Evolutionary conservation across 2,797 vertebrate species (phyloP).

Genomic region (Eulemur mongoz): DNA sequence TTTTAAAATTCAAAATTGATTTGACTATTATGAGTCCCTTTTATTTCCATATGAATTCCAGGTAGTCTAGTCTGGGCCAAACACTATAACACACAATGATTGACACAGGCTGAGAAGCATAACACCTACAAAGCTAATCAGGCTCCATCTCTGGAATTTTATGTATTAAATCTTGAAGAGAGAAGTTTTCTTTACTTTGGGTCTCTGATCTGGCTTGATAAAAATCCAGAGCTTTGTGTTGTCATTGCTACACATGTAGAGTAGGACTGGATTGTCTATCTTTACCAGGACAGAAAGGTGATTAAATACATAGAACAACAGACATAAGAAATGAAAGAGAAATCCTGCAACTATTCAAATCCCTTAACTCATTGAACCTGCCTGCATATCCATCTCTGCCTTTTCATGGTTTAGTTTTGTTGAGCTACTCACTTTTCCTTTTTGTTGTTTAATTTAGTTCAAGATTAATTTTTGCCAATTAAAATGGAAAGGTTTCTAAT

Average conservation of each 20-base stretch:
- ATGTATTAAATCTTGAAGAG: neutral
- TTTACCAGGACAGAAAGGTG: neutral
- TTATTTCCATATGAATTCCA: neutral
- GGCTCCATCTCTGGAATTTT: neutral
- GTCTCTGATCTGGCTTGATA: neutral
- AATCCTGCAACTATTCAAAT: neutral
- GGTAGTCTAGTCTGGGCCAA: neutral
- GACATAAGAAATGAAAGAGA: neutral
- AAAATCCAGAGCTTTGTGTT: neutral
- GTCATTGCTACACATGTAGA: neutral
- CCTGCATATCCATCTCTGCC: neutral
- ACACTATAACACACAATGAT: neutral
- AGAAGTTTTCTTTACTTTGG: neutral
- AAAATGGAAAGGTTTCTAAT: neutral
- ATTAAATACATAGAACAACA: neutral
- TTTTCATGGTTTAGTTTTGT: neutral
- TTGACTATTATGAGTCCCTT: neutral
- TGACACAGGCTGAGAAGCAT: no score
- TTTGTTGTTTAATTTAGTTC: neutral
- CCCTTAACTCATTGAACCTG: neutral
- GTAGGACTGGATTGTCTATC: neutral
- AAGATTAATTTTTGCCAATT: neutral
- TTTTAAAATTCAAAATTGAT: neutral
- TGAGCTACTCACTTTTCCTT: neutral
- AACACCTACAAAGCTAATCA: neutral